Evolutionary conservation across 2,797 vertebrate genomes (phyloP), one percentile per base, ranked within the genome.

Genomic region (Eulemur mongoz): DNA sequence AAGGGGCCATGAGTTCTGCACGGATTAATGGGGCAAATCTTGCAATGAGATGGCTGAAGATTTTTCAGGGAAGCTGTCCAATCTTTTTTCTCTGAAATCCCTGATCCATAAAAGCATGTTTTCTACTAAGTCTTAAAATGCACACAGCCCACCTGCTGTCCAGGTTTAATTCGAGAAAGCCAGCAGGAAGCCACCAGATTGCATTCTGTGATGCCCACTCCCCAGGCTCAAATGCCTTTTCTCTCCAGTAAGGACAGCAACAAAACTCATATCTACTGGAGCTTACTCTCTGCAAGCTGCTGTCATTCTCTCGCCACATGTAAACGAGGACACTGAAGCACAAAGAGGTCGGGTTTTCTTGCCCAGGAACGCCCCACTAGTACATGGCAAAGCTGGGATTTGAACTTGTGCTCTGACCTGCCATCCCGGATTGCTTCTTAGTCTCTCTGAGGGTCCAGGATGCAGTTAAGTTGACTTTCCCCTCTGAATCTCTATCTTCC

Each of bases 181-280:
- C 59, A 91, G 50, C 13, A 20, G 72, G 54, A 92, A 54, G 57
- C 45, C 80, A 38, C 61, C 20, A 14, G 23, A 32, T 12, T 6
- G 70, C 48, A n/a, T 40, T 27, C 70, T 0, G 1, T 4, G 15
- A 69, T n/a, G 67, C 61, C 27, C 70, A 32, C 43, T 10, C 35
- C 17, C 43, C 30, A 48, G 80, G 18, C 65, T 57, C 54, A 80
- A 2, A 45, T 7, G 25, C 84, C 54, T 50, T 45, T 61, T 15
- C 63, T 40, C 59, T 67, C 65, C 57, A 38, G 61, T 23, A 65
- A 72, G 2, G 40, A 17, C 15, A 17, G 61, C 67, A 0, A 25
- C 22, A 10, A 59, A 17, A 57, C 27, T 50, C 6, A 0, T 7
- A 5, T 30, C 32, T 15, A 0, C 0, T 1, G 3, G 59, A 22